Base-by-base conservation (phyloP, 2,888 invertebrate species). In the Caradrina clavipalpis region DNA sequence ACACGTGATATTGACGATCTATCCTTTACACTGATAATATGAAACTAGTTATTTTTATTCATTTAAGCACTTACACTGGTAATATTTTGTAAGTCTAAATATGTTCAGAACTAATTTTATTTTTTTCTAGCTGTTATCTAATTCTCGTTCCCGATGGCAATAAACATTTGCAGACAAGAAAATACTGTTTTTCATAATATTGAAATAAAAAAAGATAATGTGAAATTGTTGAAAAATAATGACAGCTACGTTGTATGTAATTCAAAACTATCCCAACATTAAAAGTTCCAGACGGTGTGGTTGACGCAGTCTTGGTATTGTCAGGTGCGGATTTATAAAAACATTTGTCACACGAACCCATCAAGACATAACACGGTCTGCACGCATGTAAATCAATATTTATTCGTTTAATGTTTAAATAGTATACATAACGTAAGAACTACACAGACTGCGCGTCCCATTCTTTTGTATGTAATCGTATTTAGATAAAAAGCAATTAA, bases 331-430 rank as follows among this genome's bases (percentile, higher is more conserved):
- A 51, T 39, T 54, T 78, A 65, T 45, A 54, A 78, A 68, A 72
- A 75, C 67, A 69, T 69, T 72, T 67, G 78, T 74, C 66, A 67
- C 50, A 50, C 67, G 67, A 63, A 62, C 56, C 61, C 47, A 54
- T 45, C 63, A 53, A 69, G 17, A 69, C 64, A 50, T 53, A 50
- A 65, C 54, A 50, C 66, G n/a, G 64, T 56, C 68, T 59, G 45
- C 53, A 39, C 47, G 19, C 51, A 69, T 19, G 45, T 63, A 26
- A 64, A 39, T 65, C 55, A 75, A 79, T 77, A 75, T 79, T 74
- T 58, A 53, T 53, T 53, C 31, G n/a, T 53, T 35, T 47, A 19
- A 47, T 47, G 35, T 35, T 35, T 35, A 35, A 35, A 35, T 35
- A 1, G 35, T 8, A 35, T 8, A 35, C 35, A 50, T 3, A 31